Percentiles rank a stretch among this genome's conserved stretches.
phyloP scores from a whole-genome alignment of 2,888 invertebrate genomes.

The Cantharis lateralis region DNA sequence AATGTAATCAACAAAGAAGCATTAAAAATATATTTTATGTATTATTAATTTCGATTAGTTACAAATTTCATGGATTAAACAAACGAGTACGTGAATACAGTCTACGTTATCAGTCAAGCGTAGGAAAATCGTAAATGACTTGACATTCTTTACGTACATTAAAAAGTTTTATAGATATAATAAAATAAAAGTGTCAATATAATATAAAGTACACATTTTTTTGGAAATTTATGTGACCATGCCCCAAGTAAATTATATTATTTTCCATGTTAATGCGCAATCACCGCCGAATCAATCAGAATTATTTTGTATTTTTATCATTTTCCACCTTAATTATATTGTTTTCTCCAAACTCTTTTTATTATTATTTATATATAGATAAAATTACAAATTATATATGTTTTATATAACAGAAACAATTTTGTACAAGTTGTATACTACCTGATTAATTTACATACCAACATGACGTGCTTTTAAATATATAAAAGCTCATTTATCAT shows the following conservation, averaged over 20 bases:
- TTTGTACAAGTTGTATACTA: constrained; percentile 5
- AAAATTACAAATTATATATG: constrained; percentile 4
- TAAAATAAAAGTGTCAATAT: neutral
- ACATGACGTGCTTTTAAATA: constrained; percentile 15
- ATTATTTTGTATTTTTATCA: too few relatives aligned
- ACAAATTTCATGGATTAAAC: neutral
- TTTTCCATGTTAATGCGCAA: neutral
- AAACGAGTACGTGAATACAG: neutral
- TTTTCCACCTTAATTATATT: neutral
- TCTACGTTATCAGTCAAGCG: neutral
- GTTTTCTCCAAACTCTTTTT: neutral
- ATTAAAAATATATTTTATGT: neutral
- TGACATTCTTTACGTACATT: constrained; percentile 1
- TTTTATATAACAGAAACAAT: constrained; percentile 10
- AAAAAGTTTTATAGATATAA: constrained; percentile 6
- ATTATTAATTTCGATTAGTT: neutral
- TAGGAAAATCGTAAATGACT: constrained; percentile 1
- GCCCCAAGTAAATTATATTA: neutral
- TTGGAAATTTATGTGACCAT: constrained; percentile 1
- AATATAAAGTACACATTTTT: constrained; percentile 4
- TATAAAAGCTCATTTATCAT: constrained; percentile 15
- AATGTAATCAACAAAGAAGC: neutral
- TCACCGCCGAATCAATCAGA: too few relatives aligned
- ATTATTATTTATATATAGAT: neutral
- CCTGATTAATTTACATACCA: constrained; percentile 11